phyloP scores from a whole-genome alignment of 2,888 invertebrate species.

The Pyrrhosoma nymphula region DNA sequence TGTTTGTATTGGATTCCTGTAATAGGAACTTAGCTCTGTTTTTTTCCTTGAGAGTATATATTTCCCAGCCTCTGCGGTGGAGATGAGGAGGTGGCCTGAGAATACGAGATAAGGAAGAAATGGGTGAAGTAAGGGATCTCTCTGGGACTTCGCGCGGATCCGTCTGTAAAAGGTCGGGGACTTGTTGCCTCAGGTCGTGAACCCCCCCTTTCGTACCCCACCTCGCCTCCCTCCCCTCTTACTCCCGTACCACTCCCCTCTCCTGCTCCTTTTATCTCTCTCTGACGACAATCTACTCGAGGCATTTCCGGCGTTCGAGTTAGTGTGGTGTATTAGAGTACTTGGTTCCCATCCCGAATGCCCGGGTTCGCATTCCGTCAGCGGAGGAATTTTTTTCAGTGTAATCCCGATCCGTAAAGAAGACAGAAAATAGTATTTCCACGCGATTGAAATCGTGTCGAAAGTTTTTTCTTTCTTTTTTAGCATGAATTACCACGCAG shows the following conservation, averaged over 20 bases:
- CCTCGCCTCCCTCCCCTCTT: background rate
- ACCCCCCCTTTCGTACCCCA: background rate
- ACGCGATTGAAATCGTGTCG: no score
- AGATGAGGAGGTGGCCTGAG: background rate
- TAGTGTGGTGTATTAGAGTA: no score
- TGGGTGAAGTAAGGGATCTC: background rate
- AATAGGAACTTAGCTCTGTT: background rate
- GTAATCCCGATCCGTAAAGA: no score
- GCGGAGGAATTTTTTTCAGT: no score
- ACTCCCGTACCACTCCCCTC: background rate
- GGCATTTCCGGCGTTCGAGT: no score
- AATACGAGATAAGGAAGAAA: background rate
- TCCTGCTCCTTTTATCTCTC: background rate
- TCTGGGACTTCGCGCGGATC: background rate
- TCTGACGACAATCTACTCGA: background rate
- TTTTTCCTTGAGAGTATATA: background rate
- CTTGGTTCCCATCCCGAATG: no score
- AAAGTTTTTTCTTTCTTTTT: no score
- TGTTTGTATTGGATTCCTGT: background rate
- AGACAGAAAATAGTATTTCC: no score
- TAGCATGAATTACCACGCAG: no score
- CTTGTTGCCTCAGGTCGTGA: constrained; percentile 64
- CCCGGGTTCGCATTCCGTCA: no score
- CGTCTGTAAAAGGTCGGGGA: constrained; percentile 26
- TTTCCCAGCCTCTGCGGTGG: background rate